Evolutionary conservation across 2,113 vertebrate species (phyloP).

Genomic region (Dasyurus viverrinus): DNA sequence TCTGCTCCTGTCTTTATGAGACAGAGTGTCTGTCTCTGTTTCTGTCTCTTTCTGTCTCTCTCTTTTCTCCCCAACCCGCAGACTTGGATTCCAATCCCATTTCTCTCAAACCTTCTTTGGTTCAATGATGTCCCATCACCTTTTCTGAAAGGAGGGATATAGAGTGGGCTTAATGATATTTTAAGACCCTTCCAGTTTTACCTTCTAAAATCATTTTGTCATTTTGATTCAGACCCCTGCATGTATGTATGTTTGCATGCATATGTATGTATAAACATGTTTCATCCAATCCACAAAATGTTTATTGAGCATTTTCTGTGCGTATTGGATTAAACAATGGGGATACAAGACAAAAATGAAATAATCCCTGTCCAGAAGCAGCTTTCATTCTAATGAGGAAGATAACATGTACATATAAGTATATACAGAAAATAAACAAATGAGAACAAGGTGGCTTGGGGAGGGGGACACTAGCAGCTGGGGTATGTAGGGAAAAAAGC

Average conservation of each 20-base stretch:
- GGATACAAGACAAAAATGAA: background rate
- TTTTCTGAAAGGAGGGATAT: background rate
- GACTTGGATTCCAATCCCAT: background rate
- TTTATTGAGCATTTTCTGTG: background rate
- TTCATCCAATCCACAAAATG: background rate
- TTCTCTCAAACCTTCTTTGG: background rate
- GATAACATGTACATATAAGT: background rate
- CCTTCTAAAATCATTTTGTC: too few relatives aligned
- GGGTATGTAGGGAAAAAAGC: background rate
- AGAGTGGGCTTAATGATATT: background rate
- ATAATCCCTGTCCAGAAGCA: background rate
- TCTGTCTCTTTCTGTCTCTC: background rate
- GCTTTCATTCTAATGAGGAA: background rate
- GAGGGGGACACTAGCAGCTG: background rate
- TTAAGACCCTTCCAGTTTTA: background rate
- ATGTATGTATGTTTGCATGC: background rate
- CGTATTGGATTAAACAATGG: background rate
- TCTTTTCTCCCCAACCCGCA: background rate
- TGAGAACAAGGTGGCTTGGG: background rate
- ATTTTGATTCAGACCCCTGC: too few relatives aligned
- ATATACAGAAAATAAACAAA: background rate
- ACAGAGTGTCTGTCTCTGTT: background rate
- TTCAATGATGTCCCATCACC: background rate
- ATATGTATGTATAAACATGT: background rate
- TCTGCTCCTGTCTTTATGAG: too few relatives aligned